Evolutionary conservation across 1,140 invertebrate genomes (phyloP).

Genomic region (Apolygus lucorum): DNA sequence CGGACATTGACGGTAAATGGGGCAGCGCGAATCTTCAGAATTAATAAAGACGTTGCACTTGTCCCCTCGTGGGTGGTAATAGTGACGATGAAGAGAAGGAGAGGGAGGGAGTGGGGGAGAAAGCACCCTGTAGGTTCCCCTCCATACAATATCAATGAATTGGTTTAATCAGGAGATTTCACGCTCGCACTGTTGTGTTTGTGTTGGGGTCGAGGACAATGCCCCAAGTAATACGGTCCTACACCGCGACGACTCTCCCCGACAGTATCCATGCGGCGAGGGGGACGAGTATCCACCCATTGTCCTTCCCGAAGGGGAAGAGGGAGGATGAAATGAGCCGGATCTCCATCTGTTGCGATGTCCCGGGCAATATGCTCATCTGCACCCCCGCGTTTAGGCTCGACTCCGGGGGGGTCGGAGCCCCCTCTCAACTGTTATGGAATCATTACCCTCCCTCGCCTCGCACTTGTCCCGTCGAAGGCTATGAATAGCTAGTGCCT

Average conservation of each 20-base stretch:
- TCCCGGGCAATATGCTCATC: conserved; percentile 12
- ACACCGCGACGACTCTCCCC: no score
- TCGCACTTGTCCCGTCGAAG: no score
- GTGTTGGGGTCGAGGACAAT: conserved; percentile 5
- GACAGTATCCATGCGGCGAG: no score
- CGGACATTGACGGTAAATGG: conserved; percentile 5
- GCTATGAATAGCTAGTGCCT: no score
- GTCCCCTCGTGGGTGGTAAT: neutral
- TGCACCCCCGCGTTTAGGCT: no score
- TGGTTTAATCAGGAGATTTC: conserved; percentile 13
- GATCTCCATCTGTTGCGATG: conserved; percentile 13
- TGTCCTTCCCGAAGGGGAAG: neutral
- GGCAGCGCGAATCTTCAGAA: neutral
- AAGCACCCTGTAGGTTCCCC: neutral
- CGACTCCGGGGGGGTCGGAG: no score
- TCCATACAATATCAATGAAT: conserved; percentile 16
- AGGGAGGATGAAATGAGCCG: conserved; percentile 5
- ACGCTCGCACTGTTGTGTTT: conserved; percentile 10
- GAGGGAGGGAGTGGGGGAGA: neutral
- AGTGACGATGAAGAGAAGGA: neutral
- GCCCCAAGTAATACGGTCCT: no score
- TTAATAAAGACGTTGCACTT: conserved; percentile 15
- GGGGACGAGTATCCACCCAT: no score
- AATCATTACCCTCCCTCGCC: no score
- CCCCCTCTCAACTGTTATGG: no score